Evolutionary conservation across 1,140 invertebrate genomes (phyloP).

Genomic region (Musca domestica): DNA sequence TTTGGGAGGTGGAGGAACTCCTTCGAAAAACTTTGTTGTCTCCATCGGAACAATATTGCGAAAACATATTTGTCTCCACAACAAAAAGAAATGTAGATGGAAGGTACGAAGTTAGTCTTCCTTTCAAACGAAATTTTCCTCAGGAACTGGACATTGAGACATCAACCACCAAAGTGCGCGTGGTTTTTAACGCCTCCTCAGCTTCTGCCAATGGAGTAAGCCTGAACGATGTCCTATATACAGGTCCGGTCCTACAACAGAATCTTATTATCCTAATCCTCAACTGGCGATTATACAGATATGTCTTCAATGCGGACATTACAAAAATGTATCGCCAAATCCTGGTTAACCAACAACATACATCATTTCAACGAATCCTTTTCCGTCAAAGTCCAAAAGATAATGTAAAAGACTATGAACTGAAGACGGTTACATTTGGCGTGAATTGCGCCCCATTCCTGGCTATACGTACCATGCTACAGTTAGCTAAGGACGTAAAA

Average conservation of each 20-base stretch:
- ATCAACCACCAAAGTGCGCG: background rate
- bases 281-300: background rate
- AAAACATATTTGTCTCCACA: background rate
- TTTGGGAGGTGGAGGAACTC: background rate
- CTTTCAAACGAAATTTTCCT: background rate
- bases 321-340: conserved; percentile 7
- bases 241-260: background rate
- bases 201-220: background rate
- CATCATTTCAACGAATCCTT: background rate
- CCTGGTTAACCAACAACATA: background rate
- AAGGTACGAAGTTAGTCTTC: background rate
- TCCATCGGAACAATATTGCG: background rate
- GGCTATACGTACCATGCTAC: too few species aligned
- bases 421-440: too few species aligned
- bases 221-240: background rate
- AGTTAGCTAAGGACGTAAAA: too few species aligned
- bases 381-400: background rate
- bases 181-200: conserved; percentile 1
- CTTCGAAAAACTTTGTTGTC: background rate
- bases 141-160: background rate
- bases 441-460: too few species aligned
- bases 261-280: background rate
- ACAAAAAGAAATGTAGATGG: background rate
- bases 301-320: background rate
- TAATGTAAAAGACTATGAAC: background rate